phyloP scores from a whole-genome alignment of 2,888 invertebrate species.

The Ethmia dodecea region DNA sequence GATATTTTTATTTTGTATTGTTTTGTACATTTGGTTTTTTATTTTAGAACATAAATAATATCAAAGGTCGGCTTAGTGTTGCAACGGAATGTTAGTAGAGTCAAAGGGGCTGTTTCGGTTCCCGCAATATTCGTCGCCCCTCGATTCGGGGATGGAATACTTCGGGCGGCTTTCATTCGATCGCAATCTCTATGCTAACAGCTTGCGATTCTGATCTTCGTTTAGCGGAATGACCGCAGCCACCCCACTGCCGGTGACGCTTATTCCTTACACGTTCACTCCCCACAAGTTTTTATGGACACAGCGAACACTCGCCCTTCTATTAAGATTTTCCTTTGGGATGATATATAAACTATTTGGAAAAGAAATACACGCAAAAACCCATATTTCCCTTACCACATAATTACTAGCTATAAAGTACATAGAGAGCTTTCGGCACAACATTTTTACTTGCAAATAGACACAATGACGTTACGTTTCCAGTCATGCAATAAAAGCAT shows the following conservation, averaged over 20 bases:
- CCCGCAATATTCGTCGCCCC: conserved; percentile 70
- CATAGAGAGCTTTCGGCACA: no score
- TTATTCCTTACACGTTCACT: conserved; percentile 75
- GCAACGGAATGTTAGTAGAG: conserved; percentile 57
- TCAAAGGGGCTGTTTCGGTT: conserved; percentile 61
- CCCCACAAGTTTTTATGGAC: conserved; percentile 70
- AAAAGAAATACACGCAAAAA: no score
- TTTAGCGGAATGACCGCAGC: conserved; percentile 77
- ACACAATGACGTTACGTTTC: conserved; percentile 25
- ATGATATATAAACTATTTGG: conserved; percentile 26
- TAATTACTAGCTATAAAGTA: no score
- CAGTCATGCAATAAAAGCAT: conserved; percentile 27
- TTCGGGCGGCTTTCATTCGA: conserved; percentile 71
- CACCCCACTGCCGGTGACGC: conserved; percentile 66
- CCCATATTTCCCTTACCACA: no score
- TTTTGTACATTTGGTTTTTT: conserved; percentile 14
- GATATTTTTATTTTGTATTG: not conserved
- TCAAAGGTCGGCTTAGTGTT: conserved; percentile 57
- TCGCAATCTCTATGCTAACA: conserved; percentile 78
- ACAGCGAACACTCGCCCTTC: conserved; percentile 51
- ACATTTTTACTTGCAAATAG: conserved; percentile 19
- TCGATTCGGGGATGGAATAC: conserved; percentile 74
- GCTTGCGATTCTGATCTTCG: conserved; percentile 78
- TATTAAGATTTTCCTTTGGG: conserved; percentile 54
- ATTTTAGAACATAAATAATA: conserved; percentile 53